Evolutionary conservation across 2,113 vertebrate species (phyloP), one percentile per base, ranked within the genome.

Genomic region (Lepisosteus oculatus): DNA sequence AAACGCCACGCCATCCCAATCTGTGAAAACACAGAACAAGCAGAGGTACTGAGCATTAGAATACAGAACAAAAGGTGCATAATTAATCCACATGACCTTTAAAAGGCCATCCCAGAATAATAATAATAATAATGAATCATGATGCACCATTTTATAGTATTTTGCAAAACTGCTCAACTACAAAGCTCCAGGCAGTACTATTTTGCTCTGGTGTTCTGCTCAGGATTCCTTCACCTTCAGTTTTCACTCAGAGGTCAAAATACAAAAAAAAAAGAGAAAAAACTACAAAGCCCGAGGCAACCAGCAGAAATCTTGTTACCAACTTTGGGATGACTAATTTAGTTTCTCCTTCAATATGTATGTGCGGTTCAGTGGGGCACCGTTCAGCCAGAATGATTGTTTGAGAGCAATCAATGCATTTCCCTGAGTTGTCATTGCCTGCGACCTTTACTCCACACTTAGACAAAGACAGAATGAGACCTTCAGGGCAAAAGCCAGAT

Each of bases 251-350:
- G 47, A 51, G 47, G 47, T 51, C 9, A 51, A 51, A 51, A 54
- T 42, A n/a, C n/a, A 67, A n/a, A 17, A 47, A 67, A 3, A 55
- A 29, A 1, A 45, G 11, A 44, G 11, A 44, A 4, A 65, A 8
- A 65, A 65, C 43, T 65, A 9, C 42, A 65, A 44, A 55, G 57
- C 51, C 14, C 8, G 13, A 55, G n/a, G 57, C 57, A 59, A 13
- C 6, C 45, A 6, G 14, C 44, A 43, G 45, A 45, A 67, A 51
- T n/a, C 44, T 67, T 14, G 17, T 67, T 54, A 67, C 15, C 45
- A 55, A 29, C 51, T 65, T 65, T 54, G 14, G 66, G 66, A 67
- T 67, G 66, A 67, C 13, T 54, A 29, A 67, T 54, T 54, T 59
- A n/a, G 57, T 59, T 67, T 17, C 66, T 67, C 66, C 51, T 55